Conservation (phyloP, 2,888 invertebrate species). For the Eupithecia vulgata region DNA sequence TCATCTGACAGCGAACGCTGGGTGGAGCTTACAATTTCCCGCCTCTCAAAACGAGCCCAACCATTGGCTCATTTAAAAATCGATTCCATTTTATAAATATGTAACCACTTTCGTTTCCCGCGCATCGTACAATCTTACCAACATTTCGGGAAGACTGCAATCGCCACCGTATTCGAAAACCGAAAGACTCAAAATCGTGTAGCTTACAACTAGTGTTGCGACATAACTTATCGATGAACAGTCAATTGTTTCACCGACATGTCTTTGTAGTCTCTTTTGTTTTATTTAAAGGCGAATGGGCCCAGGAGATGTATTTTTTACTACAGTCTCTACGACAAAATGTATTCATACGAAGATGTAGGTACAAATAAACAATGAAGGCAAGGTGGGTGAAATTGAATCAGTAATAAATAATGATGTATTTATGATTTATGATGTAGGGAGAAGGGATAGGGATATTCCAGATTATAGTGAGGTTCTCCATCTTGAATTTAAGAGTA, state of each 20-base stretch:
- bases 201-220: conserved; percentile 53
- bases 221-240: conserved; percentile 54
- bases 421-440: conserved; percentile 73
- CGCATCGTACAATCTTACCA: conserved; percentile 46
- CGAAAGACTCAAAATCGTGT: conserved; percentile 36
- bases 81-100: conserved; percentile 84
- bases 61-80: conserved; percentile 83
- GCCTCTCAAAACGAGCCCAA: conserved; percentile 69
- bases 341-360: conserved; percentile 53
- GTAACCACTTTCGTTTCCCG: conserved; percentile 76
- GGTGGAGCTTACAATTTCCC: conserved; percentile 72
- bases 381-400: conserved; percentile 77
- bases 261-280: conserved; percentile 81
- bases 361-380: conserved; percentile 71
- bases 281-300: conserved; percentile 79
- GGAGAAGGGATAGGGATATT: conserved; percentile 48
- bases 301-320: conserved; percentile 70
- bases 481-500: conserved; percentile 49
- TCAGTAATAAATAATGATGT: conserved; percentile 80
- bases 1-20: conserved; percentile 75
- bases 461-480: conserved; percentile 52
- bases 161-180: conserved; percentile 50
- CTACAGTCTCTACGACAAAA: conserved; percentile 57
- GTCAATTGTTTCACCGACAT: conserved; percentile 82
- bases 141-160: conserved; percentile 46